phyloP scores from a whole-genome alignment of 2,888 invertebrate genomes.

The Cephalotes varians region DNA sequence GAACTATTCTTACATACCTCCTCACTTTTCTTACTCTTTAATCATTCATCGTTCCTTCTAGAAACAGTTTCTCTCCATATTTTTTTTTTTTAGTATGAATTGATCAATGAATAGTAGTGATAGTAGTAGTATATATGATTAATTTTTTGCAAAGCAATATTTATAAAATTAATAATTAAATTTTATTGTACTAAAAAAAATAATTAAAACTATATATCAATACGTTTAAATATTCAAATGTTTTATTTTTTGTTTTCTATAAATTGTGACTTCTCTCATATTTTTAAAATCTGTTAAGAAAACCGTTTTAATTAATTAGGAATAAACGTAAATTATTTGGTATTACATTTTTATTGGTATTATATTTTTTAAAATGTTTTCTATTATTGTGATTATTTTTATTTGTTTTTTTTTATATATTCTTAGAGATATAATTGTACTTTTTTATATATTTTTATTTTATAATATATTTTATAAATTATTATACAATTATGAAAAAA shows the following conservation, averaged over 20 bases:
- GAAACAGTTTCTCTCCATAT: slow-evolving; percentile 7
- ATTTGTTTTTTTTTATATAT: background rate
- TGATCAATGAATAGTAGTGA: background rate
- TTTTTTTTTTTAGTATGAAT: background rate
- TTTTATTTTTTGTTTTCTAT: background rate
- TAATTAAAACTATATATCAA: background rate
- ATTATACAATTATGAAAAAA: background rate
- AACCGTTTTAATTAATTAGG: background rate
- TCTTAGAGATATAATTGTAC: background rate
- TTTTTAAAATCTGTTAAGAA: background rate
- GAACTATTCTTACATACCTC: slow-evolving; percentile 13
- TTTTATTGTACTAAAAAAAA: no score
- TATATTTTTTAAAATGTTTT: background rate
- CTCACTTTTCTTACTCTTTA: slow-evolving; percentile 33
- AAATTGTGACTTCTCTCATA: background rate
- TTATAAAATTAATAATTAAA: background rate
- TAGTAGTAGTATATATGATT: background rate
- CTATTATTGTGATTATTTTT: background rate
- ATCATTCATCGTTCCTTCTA: slow-evolving; percentile 44
- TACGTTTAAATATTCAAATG: background rate
- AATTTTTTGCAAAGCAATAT: background rate
- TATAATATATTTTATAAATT: background rate
- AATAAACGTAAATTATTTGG: no score
- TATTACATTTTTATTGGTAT: background rate
- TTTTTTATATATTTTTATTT: background rate